Conservation (phyloP, 1,140 invertebrate genomes). For the Scaptomyza hsui region DNA sequence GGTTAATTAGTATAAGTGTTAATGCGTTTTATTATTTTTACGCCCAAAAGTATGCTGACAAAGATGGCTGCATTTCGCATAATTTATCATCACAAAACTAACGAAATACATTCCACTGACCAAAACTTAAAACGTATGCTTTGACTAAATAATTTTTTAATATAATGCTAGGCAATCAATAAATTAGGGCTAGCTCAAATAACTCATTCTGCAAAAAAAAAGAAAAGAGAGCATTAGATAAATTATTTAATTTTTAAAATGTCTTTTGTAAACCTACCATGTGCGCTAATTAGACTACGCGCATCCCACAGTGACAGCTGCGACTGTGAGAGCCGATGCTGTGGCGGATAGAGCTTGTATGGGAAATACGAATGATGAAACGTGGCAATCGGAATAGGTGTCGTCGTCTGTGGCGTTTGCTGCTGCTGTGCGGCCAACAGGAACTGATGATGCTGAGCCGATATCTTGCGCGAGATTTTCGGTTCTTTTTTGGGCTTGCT, state of each 20-base stretch:
- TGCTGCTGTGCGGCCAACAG: constrained; percentile 52
- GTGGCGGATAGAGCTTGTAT: constrained; percentile 73
- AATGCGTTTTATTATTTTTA: constrained; percentile 40
- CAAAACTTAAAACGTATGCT: constrained; percentile 53
- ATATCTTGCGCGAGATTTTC: constrained; percentile 81
- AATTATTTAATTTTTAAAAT: no score
- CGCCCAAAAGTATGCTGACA: constrained; percentile 48
- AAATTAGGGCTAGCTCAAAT: constrained; percentile 61
- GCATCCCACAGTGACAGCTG: constrained; percentile 83
- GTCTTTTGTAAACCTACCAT: constrained; percentile 47
- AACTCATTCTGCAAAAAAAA: constrained; percentile 61
- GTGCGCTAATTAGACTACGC: constrained; percentile 82
- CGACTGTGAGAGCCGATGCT: constrained; percentile 80
- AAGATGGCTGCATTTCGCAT: constrained; percentile 71
- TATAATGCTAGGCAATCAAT: constrained; percentile 71
- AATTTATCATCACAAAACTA: constrained; percentile 76
- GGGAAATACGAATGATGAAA: constrained; percentile 81
- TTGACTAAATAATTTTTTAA: constrained; percentile 72
- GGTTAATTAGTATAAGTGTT: constrained; percentile 55
- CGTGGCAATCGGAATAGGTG: constrained; percentile 76
- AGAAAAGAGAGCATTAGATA: background rate
- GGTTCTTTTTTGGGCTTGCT: constrained; percentile 75
- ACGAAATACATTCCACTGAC: constrained; percentile 69
- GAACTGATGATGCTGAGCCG: constrained; percentile 64
- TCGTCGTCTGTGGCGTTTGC: constrained; percentile 53